These are phyloP conservation scores for Neolamprologus cancellatus DNA, from an alignment of 2,113 vertebrate species.

Conservation along the genomic window DNA sequence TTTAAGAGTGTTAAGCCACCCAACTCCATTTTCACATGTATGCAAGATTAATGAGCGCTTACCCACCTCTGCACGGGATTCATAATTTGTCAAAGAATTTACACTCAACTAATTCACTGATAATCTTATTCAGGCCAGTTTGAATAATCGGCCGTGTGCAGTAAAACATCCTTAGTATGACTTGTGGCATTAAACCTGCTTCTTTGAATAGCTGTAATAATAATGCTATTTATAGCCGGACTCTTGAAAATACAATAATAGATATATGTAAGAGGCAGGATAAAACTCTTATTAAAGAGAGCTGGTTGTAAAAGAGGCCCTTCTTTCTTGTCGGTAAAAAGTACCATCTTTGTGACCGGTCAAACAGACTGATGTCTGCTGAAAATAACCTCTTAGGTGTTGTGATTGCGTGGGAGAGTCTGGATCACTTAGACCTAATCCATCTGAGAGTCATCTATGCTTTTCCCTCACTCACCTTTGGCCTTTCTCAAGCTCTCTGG, in stretches of 20 bases:
- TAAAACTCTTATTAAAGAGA: neutral
- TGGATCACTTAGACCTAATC: constrained; percentile 66
- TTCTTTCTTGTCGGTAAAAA: neutral
- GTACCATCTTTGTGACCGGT: neutral
- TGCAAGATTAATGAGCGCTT: constrained; percentile 42
- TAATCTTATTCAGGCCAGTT: constrained; percentile 27
- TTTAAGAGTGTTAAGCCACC: constrained; percentile 28
- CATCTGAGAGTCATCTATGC: constrained; percentile 66
- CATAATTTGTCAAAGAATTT: constrained; percentile 48
- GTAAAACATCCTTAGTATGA: neutral
- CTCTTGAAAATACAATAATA: neutral
- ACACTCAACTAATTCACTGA: constrained; percentile 28
- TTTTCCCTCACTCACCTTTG: constrained; percentile 63
- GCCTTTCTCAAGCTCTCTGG: constrained; percentile 62
- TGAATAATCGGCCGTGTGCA: constrained; percentile 4
- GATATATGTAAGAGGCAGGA: neutral
- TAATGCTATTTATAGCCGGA: neutral
- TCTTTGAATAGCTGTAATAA: neutral
- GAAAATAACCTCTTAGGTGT: constrained; percentile 49
- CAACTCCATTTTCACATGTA: constrained; percentile 25
- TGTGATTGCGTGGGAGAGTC: constrained; percentile 56
- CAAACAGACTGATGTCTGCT: neutral
- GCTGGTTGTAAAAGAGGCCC: no score
- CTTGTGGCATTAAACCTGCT: neutral
- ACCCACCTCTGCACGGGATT: constrained; percentile 36